These are phyloP conservation scores for Xiphydria camelus DNA, from an alignment of 2,888 invertebrate genomes.

Conservation along the genomic window DNA sequence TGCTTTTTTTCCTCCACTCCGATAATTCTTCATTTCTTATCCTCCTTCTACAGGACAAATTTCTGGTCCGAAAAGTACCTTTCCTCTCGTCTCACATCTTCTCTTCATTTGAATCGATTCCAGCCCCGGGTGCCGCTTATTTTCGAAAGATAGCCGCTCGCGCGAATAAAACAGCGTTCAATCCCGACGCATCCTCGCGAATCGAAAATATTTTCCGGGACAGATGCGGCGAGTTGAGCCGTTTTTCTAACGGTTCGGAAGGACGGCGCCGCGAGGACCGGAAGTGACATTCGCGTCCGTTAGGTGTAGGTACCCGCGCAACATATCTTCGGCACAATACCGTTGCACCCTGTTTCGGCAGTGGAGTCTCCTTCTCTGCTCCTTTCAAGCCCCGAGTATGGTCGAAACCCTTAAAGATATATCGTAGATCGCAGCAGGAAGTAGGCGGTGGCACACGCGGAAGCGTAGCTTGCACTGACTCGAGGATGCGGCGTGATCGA, in stretches of 20 bases:
- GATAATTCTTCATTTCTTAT: no score
- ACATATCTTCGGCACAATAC: slow-evolving; percentile 15
- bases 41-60: no score
- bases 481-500: no score
- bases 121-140: no score
- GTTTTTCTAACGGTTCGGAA: slow-evolving; percentile 25
- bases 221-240: slow-evolving; percentile 17
- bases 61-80: no score
- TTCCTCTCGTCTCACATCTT: no score
- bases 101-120: no score
- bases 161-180: no score
- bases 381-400: neutral
- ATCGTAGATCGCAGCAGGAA: slow-evolving; percentile 12
- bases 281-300: slow-evolving; percentile 29
- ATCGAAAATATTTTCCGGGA: slow-evolving; percentile 6
- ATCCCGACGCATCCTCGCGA: neutral
- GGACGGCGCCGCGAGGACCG: slow-evolving; percentile 15
- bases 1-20: no score
- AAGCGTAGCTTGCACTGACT: no score
- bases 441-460: slow-evolving; percentile 8
- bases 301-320: slow-evolving; percentile 15
- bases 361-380: neutral
- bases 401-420: neutral
- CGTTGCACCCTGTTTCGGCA: slow-evolving; percentile 24
- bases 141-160: no score